Percentiles rank a stretch among this genome's conserved stretches.
Conservation (phyloP, 2,888 invertebrate species). For the Hydriomena furcata region DNA sequence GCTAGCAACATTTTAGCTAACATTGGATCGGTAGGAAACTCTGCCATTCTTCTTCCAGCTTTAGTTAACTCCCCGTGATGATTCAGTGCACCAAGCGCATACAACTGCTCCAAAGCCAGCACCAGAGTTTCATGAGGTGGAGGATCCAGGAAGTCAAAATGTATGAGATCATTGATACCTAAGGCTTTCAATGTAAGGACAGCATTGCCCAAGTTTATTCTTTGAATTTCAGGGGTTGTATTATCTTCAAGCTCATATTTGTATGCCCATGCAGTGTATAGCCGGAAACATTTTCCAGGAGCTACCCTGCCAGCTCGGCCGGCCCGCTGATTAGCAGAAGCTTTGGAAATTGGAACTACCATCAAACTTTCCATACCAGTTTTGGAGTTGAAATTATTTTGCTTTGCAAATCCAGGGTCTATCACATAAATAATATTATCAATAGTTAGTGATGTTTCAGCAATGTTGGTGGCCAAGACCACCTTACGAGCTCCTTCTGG, state of each 20-base stretch:
- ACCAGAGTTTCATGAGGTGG: slow-evolving; percentile 97
- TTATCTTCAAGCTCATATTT: slow-evolving; percentile 99
- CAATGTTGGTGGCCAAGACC: slow-evolving; percentile 98
- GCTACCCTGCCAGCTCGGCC: slow-evolving; percentile 98
- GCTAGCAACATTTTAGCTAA: slow-evolving; percentile 99
- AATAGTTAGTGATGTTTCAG: slow-evolving; percentile 99
- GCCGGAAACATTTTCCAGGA: slow-evolving; percentile 98
- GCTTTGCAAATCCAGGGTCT: slow-evolving; percentile 99
- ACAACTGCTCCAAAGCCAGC: slow-evolving; percentile 97
- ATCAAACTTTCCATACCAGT: slow-evolving; percentile 99
- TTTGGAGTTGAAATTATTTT: slow-evolving; percentile 98
- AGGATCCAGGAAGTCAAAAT: slow-evolving; percentile 99
- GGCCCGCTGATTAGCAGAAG: slow-evolving; percentile 98
- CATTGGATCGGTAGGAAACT: slow-evolving; percentile 99
- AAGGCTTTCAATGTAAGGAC: slow-evolving; percentile 98
- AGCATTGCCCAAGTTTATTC: slow-evolving; percentile 98
- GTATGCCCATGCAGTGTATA: slow-evolving; percentile 99
- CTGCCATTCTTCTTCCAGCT: slow-evolving; percentile 98
- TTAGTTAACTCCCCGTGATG: slow-evolving; percentile 99
- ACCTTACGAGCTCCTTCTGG: slow-evolving; percentile 98
- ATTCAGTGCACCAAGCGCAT: slow-evolving; percentile 98
- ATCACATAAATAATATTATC: slow-evolving; percentile 99
- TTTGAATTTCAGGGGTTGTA: slow-evolving; percentile 98
- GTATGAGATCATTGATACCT: slow-evolving; percentile 98
- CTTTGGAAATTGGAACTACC: slow-evolving; percentile 99